Evolutionary conservation across 2,888 invertebrate species (phyloP).

Genomic region (Pocota personata): DNA sequence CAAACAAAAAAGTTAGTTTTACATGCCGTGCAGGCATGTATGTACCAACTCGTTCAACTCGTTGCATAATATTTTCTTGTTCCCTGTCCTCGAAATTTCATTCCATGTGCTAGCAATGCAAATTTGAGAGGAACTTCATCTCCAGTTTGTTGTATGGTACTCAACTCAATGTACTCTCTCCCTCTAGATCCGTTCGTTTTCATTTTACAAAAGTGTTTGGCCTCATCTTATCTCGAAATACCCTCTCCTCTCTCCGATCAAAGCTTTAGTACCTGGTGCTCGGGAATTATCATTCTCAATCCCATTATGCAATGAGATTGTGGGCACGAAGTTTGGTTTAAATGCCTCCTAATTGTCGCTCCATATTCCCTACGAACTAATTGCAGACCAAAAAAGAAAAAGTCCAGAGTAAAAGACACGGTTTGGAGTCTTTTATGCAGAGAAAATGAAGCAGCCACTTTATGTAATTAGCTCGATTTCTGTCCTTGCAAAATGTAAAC

Average conservation of each 20-base stretch:
- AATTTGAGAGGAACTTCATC: conserved; percentile 32
- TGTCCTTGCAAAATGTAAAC: conserved; percentile 51
- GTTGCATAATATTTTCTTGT: not conserved
- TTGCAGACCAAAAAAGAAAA: conserved; percentile 24
- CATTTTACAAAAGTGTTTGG: conserved; percentile 1
- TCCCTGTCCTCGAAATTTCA: conserved; percentile 8
- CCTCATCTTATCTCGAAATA: conserved; percentile 3
- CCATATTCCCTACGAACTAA: conserved; percentile 40
- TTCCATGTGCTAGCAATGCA: not conserved
- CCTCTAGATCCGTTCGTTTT: not conserved
- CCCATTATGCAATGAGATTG: conserved; percentile 40
- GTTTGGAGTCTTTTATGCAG: conserved; percentile 43
- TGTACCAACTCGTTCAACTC: not conserved
- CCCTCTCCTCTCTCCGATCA: not conserved
- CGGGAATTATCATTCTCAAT: conserved; percentile 22
- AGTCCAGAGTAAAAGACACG: not conserved
- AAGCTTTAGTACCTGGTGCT: not conserved
- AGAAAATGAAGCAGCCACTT: conserved; percentile 61
- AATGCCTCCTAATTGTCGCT: conserved; percentile 49
- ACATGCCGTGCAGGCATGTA: not conserved
- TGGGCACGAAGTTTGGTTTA: conserved; percentile 45
- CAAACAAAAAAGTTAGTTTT: conserved; percentile 40
- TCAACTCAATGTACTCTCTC: not conserved
- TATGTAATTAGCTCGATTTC: conserved; percentile 63
- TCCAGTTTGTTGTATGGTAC: conserved; percentile 7